Base-by-base conservation (phyloP, 2,888 invertebrate species). In the Byasa hedistus region DNA sequence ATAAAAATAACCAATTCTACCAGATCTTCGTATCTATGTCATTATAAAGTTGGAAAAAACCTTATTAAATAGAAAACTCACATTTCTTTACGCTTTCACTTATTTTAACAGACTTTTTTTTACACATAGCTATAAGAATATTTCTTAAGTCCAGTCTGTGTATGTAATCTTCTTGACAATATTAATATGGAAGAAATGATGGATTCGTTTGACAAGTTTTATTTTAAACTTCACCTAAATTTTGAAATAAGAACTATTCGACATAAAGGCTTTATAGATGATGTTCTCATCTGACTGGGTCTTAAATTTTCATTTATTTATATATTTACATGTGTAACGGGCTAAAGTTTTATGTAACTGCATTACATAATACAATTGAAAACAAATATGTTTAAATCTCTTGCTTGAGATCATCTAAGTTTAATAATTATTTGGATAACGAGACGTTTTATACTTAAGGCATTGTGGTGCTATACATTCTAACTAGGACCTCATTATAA, bases 101-200 rank as follows among this genome's bases (percentile, higher is more conserved):
- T 52, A 52, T 52, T 52, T 1, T 52, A 21, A 5, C 2, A 3
- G 4, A 17, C 19, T 52, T 55, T 57, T n/a, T 57, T 57, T 21
- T 36, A 57, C 19, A 57, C 32, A 19, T 21, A 36, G 36, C 36
- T 36, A 21, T 36, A 57, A 57, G 8, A n/a, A 36, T 36, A 36
- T 36, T 57, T 36, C n/a, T n/a, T 57, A 57, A 57, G 32, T 21
- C 36, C 57, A 57, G 36, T 36, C 10, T 57, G 27, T 56, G 17
- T 56, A 52, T 32, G 32, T 32, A 32, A 32, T 32, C 10, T 32
- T 10, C 32, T 32, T 32, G 32, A 32, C 7, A 52, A 52, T 52
- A 15, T n/a, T 52, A 21, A 52, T 5, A 52, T 52, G 21, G 21
- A n/a, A 21, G 21, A 52, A 52, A 52, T 52, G 21, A 21, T 52